Base-by-base conservation (phyloP, 2,888 invertebrate genomes). In the Creontiades dilutus region DNA sequence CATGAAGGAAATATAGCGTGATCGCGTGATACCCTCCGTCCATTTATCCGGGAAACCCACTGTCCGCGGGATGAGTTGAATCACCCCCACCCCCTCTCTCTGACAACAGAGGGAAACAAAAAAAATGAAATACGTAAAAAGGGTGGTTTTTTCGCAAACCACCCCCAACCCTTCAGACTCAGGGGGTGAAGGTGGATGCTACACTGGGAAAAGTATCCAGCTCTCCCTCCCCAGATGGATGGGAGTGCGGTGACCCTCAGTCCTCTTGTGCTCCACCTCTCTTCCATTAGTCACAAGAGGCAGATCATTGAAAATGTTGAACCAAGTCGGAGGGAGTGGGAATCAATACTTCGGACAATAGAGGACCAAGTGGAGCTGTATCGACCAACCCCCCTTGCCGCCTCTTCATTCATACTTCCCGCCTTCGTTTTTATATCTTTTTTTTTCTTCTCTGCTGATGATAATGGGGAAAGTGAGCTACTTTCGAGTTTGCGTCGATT, bases 341-440 rank as follows among this genome's bases (percentile, higher is more conserved):
- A 75, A 86, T 86, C 86, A 75, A 86, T 86, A 86, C 75, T 86
- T 47, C 52, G 86, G 86, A 86, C 86, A 86, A 86, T 86, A 75
- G 86, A 86, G 86, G 86, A 86, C 86, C 86, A 86, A 86, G 86
- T 86, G 86, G 86, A 75, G 86, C 86, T 86, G 86, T 86, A 86
- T 86, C 86, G 86, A 86, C 86, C 85, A 28, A 23, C 28, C 28
- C 23, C 82, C 57, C 28, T 28, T 28, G 0, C 27, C 47, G 4
- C 28, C 19, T 19, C 28, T 16, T 11, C 28, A 28, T 28, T 14
- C 28, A 78, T 13, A 12, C 76, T 78, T 68, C 78, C 78, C 46
- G 5, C 46, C 46, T 78, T 78, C 19, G 3, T 46, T 78, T 46
- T 47, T 16, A 37, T 46, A 19, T 78, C 46, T 46, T 27, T n/a